A percentile compares a stretch with the other conserved stretches of the same genome.
These are phyloP conservation scores for Taurulus bubalis DNA, from an alignment of 2,113 vertebrate species.

Conservation along the genomic window DNA sequence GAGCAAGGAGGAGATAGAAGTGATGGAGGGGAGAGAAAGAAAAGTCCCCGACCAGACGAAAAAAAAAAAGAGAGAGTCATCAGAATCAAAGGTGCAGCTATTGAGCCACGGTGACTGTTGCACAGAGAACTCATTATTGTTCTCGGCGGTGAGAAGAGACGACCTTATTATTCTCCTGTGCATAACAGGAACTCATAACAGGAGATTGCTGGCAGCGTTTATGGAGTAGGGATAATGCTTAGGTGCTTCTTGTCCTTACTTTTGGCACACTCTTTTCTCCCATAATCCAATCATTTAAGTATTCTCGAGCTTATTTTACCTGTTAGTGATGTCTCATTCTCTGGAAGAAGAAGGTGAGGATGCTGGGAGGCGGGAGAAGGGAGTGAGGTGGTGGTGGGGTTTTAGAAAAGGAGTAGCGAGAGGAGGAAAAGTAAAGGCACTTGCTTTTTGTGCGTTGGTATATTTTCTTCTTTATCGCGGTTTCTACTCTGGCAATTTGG, in stretches of 20 bases:
- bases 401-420: not conserved
- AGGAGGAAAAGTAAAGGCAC: slow-evolving; percentile 1
- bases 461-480: not conserved
- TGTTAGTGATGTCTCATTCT: slow-evolving; percentile 44
- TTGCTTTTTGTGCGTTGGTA: slow-evolving; percentile 16
- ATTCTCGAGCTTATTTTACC: slow-evolving; percentile 53
- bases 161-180: slow-evolving; percentile 67
- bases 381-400: not conserved
- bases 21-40: slow-evolving; percentile 24
- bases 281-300: slow-evolving; percentile 61
- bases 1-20: slow-evolving; percentile 25
- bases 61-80: slow-evolving; percentile 32
- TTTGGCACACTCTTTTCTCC: slow-evolving; percentile 51
- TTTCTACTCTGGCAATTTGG: slow-evolving; percentile 31
- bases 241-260: slow-evolving; percentile 59
- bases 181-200: slow-evolving; percentile 69
- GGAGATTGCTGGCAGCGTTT: slow-evolving; percentile 69
- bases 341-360: slow-evolving; percentile 1
- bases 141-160: slow-evolving; percentile 46
- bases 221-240: slow-evolving; percentile 60
- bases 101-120: slow-evolving; percentile 57
- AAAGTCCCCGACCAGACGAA: slow-evolving; percentile 13
- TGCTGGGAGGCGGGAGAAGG: not conserved
- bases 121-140: slow-evolving; percentile 71
- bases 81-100: slow-evolving; percentile 57